Conservation (phyloP, 2,797 vertebrate species). For the Parambassis ranga region DNA sequence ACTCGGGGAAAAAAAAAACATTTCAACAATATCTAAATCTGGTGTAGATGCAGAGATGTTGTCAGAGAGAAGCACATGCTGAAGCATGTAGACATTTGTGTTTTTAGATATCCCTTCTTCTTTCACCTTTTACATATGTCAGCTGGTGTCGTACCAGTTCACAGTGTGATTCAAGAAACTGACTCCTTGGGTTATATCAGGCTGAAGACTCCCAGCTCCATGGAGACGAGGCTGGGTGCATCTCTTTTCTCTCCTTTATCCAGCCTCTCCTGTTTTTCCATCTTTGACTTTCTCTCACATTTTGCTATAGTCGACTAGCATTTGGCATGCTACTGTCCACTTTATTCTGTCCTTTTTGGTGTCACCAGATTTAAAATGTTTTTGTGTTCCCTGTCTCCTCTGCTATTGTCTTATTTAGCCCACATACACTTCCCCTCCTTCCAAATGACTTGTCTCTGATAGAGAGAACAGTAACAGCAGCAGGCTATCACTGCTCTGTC, state of each 20-base stretch:
- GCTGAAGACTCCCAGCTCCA: slow-evolving; percentile 14
- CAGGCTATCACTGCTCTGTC: too few species aligned
- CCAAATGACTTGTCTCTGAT: too few species aligned
- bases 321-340: too few species aligned
- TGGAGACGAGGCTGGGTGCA: slow-evolving; percentile 11
- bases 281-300: neutral
- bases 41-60: slow-evolving; percentile 4
- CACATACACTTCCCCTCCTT: neutral
- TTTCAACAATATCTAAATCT: slow-evolving; percentile 34
- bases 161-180: neutral
- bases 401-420: neutral
- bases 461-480: neutral
- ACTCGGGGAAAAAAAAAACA: slow-evolving; percentile 39
- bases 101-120: neutral
- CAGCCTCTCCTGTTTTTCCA: neutral
- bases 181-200: neutral
- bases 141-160: neutral
- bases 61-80: neutral
- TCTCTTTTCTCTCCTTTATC: neutral
- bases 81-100: neutral
- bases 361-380: neutral
- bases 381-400: neutral
- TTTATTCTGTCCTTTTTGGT: neutral
- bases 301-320: neutral
- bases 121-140: neutral